Base-by-base conservation (phyloP, 2,113 vertebrate genomes). In the Papio anubis region DNA sequence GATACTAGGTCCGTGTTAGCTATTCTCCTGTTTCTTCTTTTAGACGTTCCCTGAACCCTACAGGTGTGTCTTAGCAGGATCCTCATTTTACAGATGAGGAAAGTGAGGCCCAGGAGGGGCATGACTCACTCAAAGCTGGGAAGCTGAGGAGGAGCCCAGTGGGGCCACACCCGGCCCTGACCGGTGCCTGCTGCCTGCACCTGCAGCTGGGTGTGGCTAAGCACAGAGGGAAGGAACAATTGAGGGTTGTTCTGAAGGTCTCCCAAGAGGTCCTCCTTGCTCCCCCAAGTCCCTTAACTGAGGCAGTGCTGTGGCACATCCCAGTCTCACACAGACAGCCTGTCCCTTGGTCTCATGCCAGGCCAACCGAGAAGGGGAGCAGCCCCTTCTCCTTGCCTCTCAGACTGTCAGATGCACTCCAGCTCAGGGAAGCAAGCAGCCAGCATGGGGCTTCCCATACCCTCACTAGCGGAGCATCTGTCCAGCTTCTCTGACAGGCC, bases 111-210 rank as follows among this genome's bases (percentile, higher is more conserved):
- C 0, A 35, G 32, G n/a, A 57, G 35, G n/a, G 17, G 2, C 6
- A 0, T 25, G 45, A 2, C 23, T 57, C 5, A 4, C 40, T 9
- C 40, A n/a, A 17, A 45, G 68, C 61, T 32, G 0, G 0, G 1
- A 0, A 13, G 78, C 50, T 8, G 61, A 52, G 43, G 83, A 38
- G 25, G 52, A 20, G 52, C 59, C 7, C 23, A 2, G 14, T 1
- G 11, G 17, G 16, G 59, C 8, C 16, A 11, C 0, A 10, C 17
- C 27, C 0, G 0, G 35, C 35, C 25, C 50, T 13, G 4, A 32
- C 20, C 72, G 5, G 0, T 0, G 30, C 45, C 59, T 23, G 20
- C 66, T 38, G 27, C n/a, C 66, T 11, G 8, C 2, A 2, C 3
- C 32, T 64, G 35, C 20, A 10, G 18, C 8, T 6, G 17, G 17